A percentile compares a stretch with the other conserved stretches of the same genome.
Conservation (phyloP, 1,140 invertebrate species). For the Diachasma alloeum region DNA sequence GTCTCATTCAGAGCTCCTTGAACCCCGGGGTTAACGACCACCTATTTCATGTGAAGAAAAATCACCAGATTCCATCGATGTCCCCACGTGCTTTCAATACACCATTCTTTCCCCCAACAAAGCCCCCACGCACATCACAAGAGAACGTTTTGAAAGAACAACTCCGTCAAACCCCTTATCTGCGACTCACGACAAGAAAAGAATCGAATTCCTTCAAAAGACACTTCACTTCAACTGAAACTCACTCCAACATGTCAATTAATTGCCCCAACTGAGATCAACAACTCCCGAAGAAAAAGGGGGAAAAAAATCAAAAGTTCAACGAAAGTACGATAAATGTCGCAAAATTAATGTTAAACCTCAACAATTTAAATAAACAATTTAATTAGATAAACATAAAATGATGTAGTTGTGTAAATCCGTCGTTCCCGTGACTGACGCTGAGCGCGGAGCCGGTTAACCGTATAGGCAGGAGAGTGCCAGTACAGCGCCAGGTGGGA, state of each 20-base stretch:
- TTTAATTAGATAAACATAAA: background rate
- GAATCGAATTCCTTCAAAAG: background rate
- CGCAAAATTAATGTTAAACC: background rate
- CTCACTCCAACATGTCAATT: background rate
- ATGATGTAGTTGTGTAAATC: constrained; percentile 5
- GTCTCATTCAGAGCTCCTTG: background rate
- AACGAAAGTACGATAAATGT: no score
- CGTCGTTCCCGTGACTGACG: constrained; percentile 25
- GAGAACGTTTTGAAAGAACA: background rate
- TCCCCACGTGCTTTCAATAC: constrained; percentile 4
- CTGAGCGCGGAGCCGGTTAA: constrained; percentile 25
- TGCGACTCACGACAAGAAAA: background rate
- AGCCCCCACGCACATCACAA: background rate
- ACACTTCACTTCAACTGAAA: background rate
- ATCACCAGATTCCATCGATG: background rate
- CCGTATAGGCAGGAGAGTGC: constrained; percentile 1
- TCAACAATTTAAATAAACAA: background rate
- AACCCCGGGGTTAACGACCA: background rate
- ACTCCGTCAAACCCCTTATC: background rate
- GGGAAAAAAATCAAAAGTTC: no score
- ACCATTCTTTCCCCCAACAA: constrained; percentile 1
- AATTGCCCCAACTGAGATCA: background rate
- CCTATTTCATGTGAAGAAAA: background rate
- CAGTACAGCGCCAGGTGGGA: constrained; percentile 51
- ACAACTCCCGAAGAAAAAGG: no score